A percentile compares a stretch with the other conserved stretches of the same genome.
phyloP scores from a whole-genome alignment of 2,797 vertebrate genomes.

The Arrhamphus sclerolepis region DNA sequence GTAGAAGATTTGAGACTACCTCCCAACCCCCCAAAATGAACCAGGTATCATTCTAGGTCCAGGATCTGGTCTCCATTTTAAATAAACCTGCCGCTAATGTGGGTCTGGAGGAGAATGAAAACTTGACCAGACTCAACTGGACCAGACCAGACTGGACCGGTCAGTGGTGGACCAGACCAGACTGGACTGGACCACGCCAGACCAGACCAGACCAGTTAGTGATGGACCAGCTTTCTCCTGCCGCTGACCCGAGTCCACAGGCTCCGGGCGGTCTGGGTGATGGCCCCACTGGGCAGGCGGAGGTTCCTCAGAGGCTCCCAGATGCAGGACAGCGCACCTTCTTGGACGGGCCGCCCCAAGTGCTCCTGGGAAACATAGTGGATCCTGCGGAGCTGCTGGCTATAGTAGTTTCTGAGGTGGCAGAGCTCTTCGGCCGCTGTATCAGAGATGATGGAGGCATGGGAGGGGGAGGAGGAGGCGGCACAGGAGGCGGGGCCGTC shows the following conservation, averaged over 20 bases:
- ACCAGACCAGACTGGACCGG: too few relatives aligned
- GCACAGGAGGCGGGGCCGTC: neutral
- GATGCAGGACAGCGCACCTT: constrained; percentile 75
- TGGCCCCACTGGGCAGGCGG: constrained; percentile 56
- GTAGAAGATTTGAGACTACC: too few relatives aligned
- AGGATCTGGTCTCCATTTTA: too few relatives aligned
- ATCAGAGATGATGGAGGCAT: constrained; percentile 76
- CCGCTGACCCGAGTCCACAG: constrained; percentile 79
- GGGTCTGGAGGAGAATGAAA: too few relatives aligned
- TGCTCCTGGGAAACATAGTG: constrained; percentile 80
- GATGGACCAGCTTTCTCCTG: constrained; percentile 65
- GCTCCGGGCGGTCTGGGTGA: constrained; percentile 69
- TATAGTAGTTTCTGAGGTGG: constrained; percentile 78
- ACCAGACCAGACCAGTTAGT: constrained; percentile 21
- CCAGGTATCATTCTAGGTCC: too few relatives aligned
- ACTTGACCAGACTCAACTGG: too few relatives aligned
- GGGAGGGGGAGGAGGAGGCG: constrained; percentile 60
- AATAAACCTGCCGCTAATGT: too few relatives aligned
- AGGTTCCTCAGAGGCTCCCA: constrained; percentile 76
- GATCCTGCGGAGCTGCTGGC: constrained; percentile 76
- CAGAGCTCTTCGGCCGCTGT: constrained; percentile 75
- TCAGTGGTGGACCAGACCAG: too few relatives aligned
- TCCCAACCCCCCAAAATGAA: too few relatives aligned
- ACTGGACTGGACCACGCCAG: too few relatives aligned
- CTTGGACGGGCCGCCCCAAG: constrained; percentile 60